Percentiles rank a stretch among this genome's conserved stretches.
Evolutionary conservation across 2,113 vertebrate genomes (phyloP).

Genomic region (Leucosticte australis): DNA sequence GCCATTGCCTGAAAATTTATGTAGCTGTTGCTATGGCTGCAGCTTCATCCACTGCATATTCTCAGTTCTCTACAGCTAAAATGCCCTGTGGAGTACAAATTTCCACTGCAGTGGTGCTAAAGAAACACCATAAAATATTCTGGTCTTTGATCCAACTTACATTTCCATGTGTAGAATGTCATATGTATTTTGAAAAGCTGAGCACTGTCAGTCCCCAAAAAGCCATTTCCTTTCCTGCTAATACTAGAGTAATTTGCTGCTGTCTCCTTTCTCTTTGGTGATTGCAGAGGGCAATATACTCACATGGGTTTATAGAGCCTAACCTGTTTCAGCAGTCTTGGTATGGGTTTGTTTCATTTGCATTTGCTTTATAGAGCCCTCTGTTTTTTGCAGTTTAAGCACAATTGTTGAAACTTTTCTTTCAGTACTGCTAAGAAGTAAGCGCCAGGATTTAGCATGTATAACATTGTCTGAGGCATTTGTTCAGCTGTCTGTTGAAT

Average conservation of each 20-base stretch:
- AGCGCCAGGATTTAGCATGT: constrained; percentile 64
- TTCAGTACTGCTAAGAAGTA: constrained; percentile 13
- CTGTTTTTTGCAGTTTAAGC: constrained; percentile 26
- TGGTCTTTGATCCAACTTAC: neutral
- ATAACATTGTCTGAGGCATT: constrained; percentile 72
- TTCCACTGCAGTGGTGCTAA: constrained; percentile 29
- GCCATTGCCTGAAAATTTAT: constrained; percentile 27
- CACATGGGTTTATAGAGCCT: neutral
- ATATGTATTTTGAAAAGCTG: neutral
- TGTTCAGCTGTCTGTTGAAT: constrained; percentile 78
- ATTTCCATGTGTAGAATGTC: neutral
- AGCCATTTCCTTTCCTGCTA: neutral
- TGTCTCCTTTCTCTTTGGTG: neutral
- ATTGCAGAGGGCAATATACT: neutral
- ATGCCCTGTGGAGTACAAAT: constrained; percentile 41
- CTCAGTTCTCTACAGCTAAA: constrained; percentile 33
- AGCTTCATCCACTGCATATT: constrained; percentile 29
- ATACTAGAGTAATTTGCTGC: neutral
- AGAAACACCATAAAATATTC: neutral
- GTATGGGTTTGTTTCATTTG: neutral
- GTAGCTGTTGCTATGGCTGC: constrained; percentile 55
- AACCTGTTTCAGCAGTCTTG: neutral
- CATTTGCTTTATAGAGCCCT: neutral
- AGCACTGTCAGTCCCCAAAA: neutral
- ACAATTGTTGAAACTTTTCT: constrained; percentile 57